phyloP scores from a whole-genome alignment of 2,113 vertebrate species.

The Hepsetus odoe region DNA sequence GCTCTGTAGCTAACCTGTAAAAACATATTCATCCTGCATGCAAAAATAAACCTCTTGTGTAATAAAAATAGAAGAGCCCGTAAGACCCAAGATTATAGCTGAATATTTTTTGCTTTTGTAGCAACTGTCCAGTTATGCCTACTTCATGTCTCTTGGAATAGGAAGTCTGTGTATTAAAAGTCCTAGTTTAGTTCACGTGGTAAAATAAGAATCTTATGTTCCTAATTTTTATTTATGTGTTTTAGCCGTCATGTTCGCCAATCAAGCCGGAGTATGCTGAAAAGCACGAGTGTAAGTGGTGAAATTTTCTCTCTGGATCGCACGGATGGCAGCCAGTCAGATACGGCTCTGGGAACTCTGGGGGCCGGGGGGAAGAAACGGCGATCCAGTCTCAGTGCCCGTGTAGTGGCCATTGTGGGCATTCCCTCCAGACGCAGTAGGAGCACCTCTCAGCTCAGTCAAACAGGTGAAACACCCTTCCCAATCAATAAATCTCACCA shows the following conservation, averaged over 20 bases:
- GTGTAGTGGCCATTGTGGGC: constrained; percentile 90
- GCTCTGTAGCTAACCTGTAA: no score
- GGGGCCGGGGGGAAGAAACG: constrained; percentile 92
- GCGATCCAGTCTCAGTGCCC: constrained; percentile 93
- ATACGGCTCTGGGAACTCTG: constrained; percentile 91
- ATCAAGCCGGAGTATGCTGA: constrained; percentile 88
- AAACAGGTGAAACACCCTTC: constrained; percentile 73
- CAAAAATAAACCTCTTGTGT: background rate
- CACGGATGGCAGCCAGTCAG: constrained; percentile 95
- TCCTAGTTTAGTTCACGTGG: no score
- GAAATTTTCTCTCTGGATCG: constrained; percentile 95
- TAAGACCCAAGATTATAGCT: background rate
- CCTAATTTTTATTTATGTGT: background rate
- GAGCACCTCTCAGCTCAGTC: constrained; percentile 96
- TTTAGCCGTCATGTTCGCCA: constrained; percentile 89
- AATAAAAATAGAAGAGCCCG: background rate
- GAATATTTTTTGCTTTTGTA: background rate
- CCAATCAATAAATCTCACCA: background rate
- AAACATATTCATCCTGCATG: background rate
- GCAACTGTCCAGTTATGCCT: no score
- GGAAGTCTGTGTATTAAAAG: no score
- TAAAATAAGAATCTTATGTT: no score
- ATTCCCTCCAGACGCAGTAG: constrained; percentile 85
- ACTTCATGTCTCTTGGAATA: no score
- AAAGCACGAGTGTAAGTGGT: constrained; percentile 96